Evolutionary conservation across 2,797 vertebrate species (phyloP), one percentile per base, ranked within the genome.

Genomic region (Huso huso): DNA sequence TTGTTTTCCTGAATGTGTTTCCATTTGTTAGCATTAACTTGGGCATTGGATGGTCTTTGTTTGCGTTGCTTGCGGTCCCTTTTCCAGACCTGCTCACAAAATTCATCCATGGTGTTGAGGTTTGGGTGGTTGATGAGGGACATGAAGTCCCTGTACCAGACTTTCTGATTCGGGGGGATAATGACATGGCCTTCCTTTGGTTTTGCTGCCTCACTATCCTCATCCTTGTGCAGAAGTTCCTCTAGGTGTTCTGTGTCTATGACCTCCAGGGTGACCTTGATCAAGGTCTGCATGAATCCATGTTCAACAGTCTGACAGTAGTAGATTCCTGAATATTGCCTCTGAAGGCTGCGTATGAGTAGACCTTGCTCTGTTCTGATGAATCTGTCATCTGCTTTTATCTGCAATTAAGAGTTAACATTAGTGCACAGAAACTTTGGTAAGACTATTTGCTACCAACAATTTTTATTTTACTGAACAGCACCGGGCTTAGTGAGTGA

Each of bases 141-240:
- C 86, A 99, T 92, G 82, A 99, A 99, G 90, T 99, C 96, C 73
- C 95, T 90, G 83, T 99, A 99, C 97, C 97, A 99, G 69, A 98
- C 86, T 78, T 92, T 98, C 48, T 95, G 93, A 77, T 82, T 94
- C 4, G 92, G 88, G 0, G 86, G 86, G 82, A 93, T 91, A 69
- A 87, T 89, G 58, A 84, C 84, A 3, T 87, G 78, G 1, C 87
- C 74, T 9, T 87, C 84, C 71, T 92, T 93, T 72, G 77, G 79
- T 64, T 81, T 87, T 53, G 84, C 70, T 66, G 75, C 79, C 1
- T 89, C 79, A 0, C 82, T 73, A 8, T 92, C 92, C 0, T 92
- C 90, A 6, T 91, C 87, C n/a, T 86, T 93, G 67, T 94, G 92
- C 15, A 97, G 87, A 59, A 99, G 86, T 64, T 95, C 93, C 71